Evolutionary conservation across 2,888 invertebrate species (phyloP), one percentile per base, ranked within the genome.

Genomic region (Miltochrista miniata): DNA sequence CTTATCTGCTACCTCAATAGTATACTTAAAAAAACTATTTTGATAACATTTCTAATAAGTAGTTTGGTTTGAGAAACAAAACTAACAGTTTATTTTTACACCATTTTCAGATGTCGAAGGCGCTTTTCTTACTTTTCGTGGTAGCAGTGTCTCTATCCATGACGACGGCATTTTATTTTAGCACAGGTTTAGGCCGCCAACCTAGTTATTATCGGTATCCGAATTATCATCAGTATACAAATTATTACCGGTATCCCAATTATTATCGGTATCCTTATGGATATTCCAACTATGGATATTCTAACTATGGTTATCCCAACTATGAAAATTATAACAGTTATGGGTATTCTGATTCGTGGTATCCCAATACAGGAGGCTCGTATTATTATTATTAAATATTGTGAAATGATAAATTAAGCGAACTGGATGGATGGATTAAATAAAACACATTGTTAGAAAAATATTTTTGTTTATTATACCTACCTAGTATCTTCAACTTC

Each of bases 21-120:
- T n/a, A n/a, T n/a, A n/a, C n/a, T n/a, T n/a, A n/a, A n/a, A n/a
- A n/a, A n/a, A n/a, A n/a, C n/a, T n/a, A n/a, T n/a, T n/a, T n/a
- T n/a, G n/a, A n/a, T n/a, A n/a, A n/a, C n/a, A n/a, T n/a, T n/a
- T n/a, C n/a, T n/a, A n/a, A n/a, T n/a, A n/a, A n/a, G 18, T 24
- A 5, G 5, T 24, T 24, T 24, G 5, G 18, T 24, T 24, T 24
- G 18, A 24, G 5, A 4, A 4, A 24, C n/a, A 24, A 24, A 24
- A 2, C 18, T 24, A 24, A 24, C 18, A 4, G 11, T 7, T 33
- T 18, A 7, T 18, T 5, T 34, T 31, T n/a, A n/a, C n/a, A 29
- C 13, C 18, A 34, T 7, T 50, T 50, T 14, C 49, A 50, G 49
- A 45, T 45, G 45, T 43, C 15, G 11, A 50, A 45, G 12, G 2